Evolutionary conservation across 2,113 vertebrate species (phyloP).

Genomic region (Indicator maculatus): DNA sequence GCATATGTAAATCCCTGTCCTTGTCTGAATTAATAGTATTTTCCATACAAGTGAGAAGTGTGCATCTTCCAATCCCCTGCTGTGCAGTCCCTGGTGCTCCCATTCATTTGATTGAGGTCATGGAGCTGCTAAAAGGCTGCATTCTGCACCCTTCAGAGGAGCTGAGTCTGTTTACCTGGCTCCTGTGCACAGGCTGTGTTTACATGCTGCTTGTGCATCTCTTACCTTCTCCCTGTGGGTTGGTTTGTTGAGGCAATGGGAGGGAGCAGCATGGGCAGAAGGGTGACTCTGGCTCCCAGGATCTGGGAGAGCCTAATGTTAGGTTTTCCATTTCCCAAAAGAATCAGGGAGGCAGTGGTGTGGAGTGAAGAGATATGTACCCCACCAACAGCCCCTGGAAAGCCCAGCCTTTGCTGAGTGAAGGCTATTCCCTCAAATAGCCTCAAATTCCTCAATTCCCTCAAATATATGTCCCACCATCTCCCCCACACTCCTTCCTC

Average conservation of each 20-base stretch:
- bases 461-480: background rate
- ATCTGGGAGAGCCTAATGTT: background rate
- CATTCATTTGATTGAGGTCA: background rate
- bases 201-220: background rate
- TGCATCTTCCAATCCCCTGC: background rate
- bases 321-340: background rate
- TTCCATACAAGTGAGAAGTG: fast-evolving
- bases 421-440: background rate
- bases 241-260: fast-evolving
- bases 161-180: background rate
- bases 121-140: background rate
- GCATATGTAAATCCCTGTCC: background rate
- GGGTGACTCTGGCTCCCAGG: background rate
- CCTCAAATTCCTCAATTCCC: fast-evolving
- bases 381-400: background rate
- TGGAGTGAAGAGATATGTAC: background rate
- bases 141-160: background rate
- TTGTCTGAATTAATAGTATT: background rate
- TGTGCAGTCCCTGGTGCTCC: background rate
- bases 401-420: background rate
- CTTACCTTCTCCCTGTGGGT: background rate
- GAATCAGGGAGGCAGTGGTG: background rate
- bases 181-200: fast-evolving
- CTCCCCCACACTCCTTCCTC: background rate
- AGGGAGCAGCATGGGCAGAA: background rate